A percentile compares a stretch with the other conserved stretches of the same genome.
Conservation (phyloP, 1,140 invertebrate genomes). For the Lordiphosa clarofinis region DNA sequence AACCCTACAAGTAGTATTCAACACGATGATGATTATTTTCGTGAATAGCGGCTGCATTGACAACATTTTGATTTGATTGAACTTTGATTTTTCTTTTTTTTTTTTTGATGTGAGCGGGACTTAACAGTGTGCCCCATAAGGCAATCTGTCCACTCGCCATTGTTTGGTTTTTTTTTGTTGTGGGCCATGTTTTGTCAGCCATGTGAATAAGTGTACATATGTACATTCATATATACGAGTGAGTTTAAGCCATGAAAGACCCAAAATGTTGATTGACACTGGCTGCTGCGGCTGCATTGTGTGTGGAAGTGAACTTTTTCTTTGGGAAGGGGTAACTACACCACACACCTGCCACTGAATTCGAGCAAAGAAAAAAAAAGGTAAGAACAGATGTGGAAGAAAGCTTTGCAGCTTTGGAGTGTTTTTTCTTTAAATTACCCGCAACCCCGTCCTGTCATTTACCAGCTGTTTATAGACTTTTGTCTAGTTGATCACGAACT, state of each 20-base stretch:
- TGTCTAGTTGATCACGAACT: no score
- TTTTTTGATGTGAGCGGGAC: conserved; percentile 2
- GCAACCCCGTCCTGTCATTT: no score
- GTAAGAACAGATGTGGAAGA: conserved; percentile 7
- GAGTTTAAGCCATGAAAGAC: conserved; percentile 5
- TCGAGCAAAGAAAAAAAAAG: conserved; percentile 4
- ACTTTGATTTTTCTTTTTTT: no score
- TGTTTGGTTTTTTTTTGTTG: conserved; percentile 31
- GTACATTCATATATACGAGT: conserved; percentile 20
- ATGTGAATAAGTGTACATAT: no score
- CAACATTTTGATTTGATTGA: conserved; percentile 50
- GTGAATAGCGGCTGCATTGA: conserved; percentile 19
- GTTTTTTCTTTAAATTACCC: no score
- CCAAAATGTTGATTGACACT: conserved; percentile 37
- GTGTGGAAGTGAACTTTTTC: not conserved
- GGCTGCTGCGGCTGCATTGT: conserved; percentile 9
- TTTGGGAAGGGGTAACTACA: not conserved
- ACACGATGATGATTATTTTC: conserved; percentile 12
- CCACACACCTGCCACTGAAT: conserved; percentile 34
- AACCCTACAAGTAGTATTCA: conserved; percentile 24
- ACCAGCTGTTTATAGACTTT: no score
- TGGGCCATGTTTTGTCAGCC: conserved; percentile 39
- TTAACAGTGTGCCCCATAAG: conserved; percentile 35
- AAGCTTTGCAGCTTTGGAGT: conserved; percentile 21
- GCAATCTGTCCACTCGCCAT: conserved; percentile 49